Base-by-base conservation (phyloP, 2,797 vertebrate genomes). In the Toxotes lorentzi region DNA sequence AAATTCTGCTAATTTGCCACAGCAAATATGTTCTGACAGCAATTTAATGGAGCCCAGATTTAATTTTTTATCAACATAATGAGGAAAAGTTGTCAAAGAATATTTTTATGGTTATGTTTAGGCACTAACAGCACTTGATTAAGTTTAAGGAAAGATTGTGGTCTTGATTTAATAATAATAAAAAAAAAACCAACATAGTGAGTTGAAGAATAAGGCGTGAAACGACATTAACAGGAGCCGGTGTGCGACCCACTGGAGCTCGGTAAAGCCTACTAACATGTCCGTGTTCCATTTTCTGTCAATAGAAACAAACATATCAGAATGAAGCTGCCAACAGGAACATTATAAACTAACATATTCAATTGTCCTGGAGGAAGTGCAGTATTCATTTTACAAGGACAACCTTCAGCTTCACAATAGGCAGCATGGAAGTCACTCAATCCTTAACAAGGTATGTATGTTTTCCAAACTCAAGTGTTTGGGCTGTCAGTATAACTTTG, bases 1-100 rank as follows among this genome's bases (percentile, higher is more conserved):
- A 53, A 75, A 76, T 77, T 32, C 57, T 38, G 19, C 40, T 60
- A 60, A 79, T 78, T 68, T 69, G 48, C 51, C 24, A 27, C 38
- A 13, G 32, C 17, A 59, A 67, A 79, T 72, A 64, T 51, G 12
- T 54, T 73, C 43, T 32, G 57, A 76, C 54, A 27, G 62, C 32
- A 62, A 48, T 0, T 1, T 27, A 56, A 47, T 30, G 40, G 13
- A 19, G 41, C 14, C 24, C 21, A 61, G 47, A 41, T 68, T 30
- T 1, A 21, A 45, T 64, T 71, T 76, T 27, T 67, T 7, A 48
- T 63, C 32, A 21, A 24, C 19, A 27, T 59, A 62, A 74, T 71
- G 45, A 54, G 62, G 47, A 60, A 66, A 72, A 38, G 64, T 70
- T 64, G 38, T 54, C 32, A n/a, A 8, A 48, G n/a, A 56, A 75